These are phyloP conservation scores for Lasioglossum vierecki DNA, from an alignment of 2,888 invertebrate genomes.

Conservation along the genomic window DNA sequence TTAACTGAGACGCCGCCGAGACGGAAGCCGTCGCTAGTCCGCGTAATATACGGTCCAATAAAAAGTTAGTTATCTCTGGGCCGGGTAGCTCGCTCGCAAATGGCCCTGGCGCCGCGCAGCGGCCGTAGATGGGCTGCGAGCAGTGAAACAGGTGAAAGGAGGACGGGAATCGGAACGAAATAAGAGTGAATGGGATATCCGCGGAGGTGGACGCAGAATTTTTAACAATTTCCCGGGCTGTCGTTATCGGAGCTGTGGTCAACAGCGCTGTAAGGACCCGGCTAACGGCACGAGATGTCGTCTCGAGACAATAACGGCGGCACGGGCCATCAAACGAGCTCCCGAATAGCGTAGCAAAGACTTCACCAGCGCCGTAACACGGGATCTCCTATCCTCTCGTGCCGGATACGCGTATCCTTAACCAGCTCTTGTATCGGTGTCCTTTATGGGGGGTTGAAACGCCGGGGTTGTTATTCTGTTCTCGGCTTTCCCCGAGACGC, in stretches of 20 bases:
- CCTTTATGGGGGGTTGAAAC: slow-evolving; percentile 76
- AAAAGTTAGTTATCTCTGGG: slow-evolving; percentile 79
- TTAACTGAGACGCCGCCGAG: slow-evolving; percentile 81
- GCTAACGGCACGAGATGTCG: slow-evolving; percentile 69
- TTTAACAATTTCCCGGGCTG: slow-evolving; percentile 79
- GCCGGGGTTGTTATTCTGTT: slow-evolving; percentile 49
- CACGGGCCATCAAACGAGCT: slow-evolving; percentile 82
- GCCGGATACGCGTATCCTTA: slow-evolving; percentile 63
- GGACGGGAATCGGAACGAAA: slow-evolving; percentile 20
- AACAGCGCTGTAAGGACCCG: slow-evolving; percentile 68
- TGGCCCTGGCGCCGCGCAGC: not conserved
- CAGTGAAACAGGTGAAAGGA: slow-evolving; percentile 4
- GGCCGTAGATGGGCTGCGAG: not conserved
- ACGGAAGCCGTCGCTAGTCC: slow-evolving; percentile 79
- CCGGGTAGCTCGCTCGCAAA: slow-evolving; percentile 4
- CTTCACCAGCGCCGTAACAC: slow-evolving; percentile 76
- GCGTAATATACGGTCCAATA: slow-evolving; percentile 81
- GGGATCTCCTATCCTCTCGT: slow-evolving; percentile 68
- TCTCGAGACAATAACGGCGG: slow-evolving; percentile 82
- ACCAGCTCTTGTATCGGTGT: slow-evolving; percentile 69
- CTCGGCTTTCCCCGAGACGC: not conserved
- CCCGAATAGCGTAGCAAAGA: slow-evolving; percentile 80
- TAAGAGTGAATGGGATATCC: slow-evolving; percentile 40
- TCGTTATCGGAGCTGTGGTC: slow-evolving; percentile 82
- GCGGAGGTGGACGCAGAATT: slow-evolving; percentile 59